phyloP scores from a whole-genome alignment of 2,797 vertebrate genomes.

The Lepus oiostolus region DNA sequence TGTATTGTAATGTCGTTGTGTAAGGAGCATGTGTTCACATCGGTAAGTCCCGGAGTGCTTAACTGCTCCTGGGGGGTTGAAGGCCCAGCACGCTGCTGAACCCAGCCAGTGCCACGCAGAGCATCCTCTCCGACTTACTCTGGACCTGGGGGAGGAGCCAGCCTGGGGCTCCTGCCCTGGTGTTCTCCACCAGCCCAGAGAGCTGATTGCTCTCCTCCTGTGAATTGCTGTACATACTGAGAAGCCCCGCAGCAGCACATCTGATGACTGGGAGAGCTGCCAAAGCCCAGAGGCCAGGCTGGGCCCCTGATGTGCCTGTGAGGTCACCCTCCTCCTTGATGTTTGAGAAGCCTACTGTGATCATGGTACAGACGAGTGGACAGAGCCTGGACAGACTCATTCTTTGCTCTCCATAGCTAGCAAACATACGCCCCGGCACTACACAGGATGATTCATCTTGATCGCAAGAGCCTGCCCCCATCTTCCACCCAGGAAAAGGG shows the following conservation, averaged over 20 bases:
- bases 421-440: neutral
- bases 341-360: slow-evolving; percentile 32
- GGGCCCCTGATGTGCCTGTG: neutral
- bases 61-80: neutral
- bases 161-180: neutral
- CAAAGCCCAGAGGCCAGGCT: neutral
- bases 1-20: neutral
- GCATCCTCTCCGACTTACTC: neutral
- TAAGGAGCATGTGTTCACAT: neutral
- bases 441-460: slow-evolving; percentile 11
- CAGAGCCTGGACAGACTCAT: neutral
- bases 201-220: slow-evolving; percentile 60
- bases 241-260: neutral
- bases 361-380: neutral
- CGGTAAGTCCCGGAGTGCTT: neutral
- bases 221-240: slow-evolving; percentile 69
- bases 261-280: slow-evolving; percentile 65
- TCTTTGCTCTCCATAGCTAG: neutral
- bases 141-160: neutral
- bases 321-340: slow-evolving; percentile 19
- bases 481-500: slow-evolving; percentile 21
- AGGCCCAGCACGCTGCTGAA: neutral
- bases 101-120: neutral
- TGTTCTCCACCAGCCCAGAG: slow-evolving; percentile 32
- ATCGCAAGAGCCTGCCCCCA: slow-evolving; percentile 1